Conservation (phyloP, 2,797 vertebrate species). For the Sternotherus odoratus region DNA sequence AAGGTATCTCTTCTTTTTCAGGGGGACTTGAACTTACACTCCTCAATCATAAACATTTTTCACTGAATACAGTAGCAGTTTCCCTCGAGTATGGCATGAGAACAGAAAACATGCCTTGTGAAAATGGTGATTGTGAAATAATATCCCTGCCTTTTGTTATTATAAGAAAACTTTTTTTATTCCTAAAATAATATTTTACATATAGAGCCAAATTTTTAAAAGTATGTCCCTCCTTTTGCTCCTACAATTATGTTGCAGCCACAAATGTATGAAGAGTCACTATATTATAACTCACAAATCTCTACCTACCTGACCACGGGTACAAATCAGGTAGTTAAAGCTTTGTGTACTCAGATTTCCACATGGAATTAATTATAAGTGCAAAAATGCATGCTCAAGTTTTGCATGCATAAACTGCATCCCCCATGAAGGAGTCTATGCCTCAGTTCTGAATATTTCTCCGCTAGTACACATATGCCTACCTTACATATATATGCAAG, state of each 20-base stretch:
- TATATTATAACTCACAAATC: not conserved
- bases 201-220: not conserved
- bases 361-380: not conserved
- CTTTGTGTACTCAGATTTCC: not conserved
- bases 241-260: not conserved
- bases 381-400: not conserved
- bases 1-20: too few species aligned
- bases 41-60: too few species aligned
- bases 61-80: too few species aligned
- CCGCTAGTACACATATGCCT: not conserved
- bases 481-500: not conserved
- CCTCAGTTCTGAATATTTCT: not conserved
- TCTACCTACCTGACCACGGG: not conserved
- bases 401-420: not conserved
- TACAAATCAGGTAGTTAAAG: not conserved
- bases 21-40: too few species aligned
- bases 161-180: not conserved
- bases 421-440: not conserved
- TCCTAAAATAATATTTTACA: not conserved
- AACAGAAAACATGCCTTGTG: too few species aligned
- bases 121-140: too few species aligned
- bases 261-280: not conserved
- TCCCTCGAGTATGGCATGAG: too few species aligned
- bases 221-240: not conserved
- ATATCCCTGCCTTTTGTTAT: not conserved